phyloP scores from a whole-genome alignment of 2,797 vertebrate genomes.

The Tarsius wallacei region DNA sequence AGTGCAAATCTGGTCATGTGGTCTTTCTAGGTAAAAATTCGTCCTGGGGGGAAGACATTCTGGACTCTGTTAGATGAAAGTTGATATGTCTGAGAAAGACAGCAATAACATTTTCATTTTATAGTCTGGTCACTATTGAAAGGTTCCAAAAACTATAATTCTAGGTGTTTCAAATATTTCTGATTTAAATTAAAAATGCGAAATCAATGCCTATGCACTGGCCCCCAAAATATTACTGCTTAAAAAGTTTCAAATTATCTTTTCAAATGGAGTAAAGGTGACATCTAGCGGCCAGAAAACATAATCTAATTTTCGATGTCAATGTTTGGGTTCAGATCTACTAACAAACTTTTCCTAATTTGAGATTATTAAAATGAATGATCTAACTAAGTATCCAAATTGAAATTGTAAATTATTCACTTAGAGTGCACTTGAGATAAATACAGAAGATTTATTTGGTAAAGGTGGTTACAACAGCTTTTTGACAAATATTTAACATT shows the following conservation, averaged over 20 bases:
- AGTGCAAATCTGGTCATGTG: not conserved
- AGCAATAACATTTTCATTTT: not conserved
- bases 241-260: not conserved
- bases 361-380: not conserved
- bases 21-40: not conserved
- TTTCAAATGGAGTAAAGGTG: constrained; percentile 72
- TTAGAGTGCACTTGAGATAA: not conserved
- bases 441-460: not conserved
- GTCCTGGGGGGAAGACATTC: not conserved
- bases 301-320: not conserved
- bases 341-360: not conserved
- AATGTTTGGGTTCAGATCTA: not conserved
- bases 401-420: not conserved
- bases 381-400: not conserved
- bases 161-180: not conserved
- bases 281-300: constrained; percentile 84
- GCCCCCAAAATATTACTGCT: not conserved
- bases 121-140: not conserved
- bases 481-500: not conserved
- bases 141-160: not conserved
- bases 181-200: constrained; percentile 11
- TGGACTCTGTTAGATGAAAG: not conserved
- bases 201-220: not conserved
- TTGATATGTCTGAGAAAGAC: not conserved
- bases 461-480: not conserved